Base-by-base conservation (phyloP, 2,797 vertebrate genomes). In the Malurus leucopterus region DNA sequence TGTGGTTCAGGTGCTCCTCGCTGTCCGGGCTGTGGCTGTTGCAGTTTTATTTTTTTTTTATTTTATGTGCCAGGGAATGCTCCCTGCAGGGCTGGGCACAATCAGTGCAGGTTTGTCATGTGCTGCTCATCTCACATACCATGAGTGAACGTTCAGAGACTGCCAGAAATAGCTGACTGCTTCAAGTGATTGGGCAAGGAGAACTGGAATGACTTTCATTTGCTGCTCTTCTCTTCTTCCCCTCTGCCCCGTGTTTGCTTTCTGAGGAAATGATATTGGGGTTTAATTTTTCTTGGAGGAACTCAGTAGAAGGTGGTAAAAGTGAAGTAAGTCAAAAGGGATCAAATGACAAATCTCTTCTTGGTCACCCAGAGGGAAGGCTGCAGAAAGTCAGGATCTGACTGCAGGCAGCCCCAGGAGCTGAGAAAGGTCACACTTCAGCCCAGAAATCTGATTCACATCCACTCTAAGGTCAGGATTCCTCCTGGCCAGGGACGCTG, bases 141-240 rank as follows among this genome's bases (percentile, higher is more conserved):
- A n/a, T 43, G 64, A 36, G 77, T 67, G 92, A 86, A 40, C 0
- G 2, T 82, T 84, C 71, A 44, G 74, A 92, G 87, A 26, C 61
- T 92, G 93, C 93, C 89, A 78, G 71, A 91, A 91, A 94, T 89
- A 95, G 88, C 88, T 41, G 16, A 5, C 64, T 75, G 61, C 88
- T 84, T 73, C 83, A 82, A 91, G 71, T 34, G 77, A 73, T 75
- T 55, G 71, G 88, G 46, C 5, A 20, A 91, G 80, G 86, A 93
- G 88, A 61, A 54, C 57, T 43, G 54, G 70, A 86, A 82, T 5
- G 58, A 61, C 77, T 91, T 92, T 53, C 9, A 30, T 76, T 61
- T 70, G 67, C 55, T 69, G 55, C 63, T 85, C 8, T 20, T 30
- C 44, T 20, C 26, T 20, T 46, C 61, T 23, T 24, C 20, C 13